Evolutionary conservation across 2,888 invertebrate genomes (phyloP), one percentile per base, ranked within the genome.

Genomic region (Mythimna pallens): DNA sequence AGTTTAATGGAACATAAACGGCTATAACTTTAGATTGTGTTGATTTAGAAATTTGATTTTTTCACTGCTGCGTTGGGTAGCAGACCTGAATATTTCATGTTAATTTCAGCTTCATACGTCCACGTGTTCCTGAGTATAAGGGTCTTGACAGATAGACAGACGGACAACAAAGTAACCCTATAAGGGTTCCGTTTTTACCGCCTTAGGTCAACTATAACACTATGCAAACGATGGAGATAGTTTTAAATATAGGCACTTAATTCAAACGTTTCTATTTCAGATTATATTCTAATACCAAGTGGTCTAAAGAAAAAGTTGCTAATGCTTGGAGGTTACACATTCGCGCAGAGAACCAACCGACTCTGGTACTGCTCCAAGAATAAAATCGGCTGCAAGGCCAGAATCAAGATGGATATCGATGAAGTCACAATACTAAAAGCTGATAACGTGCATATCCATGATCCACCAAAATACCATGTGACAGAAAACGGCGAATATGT

Each of bases 311-410:
- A 80, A 25, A 68, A 64, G 1, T 54, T 88, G 6, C 43, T 88
- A 0, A 83, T 88, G 84, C 58, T 83, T 12, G 79, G 76, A 8
- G 86, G 86, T 0, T 90, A 74, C 68, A 90, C 89, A 0, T 91
- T 86, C 36, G 78, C 86, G 0, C 82, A 83, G 61, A 76, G 54
- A 50, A 10, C 0, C 82, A 84, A 62, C 52, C 34, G 73, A 0
- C 59, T 73, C 14, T 90, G 83, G 78, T 87, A 88, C n/a, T 86
- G 89, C 65, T 81, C 89, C 10, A 58, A 59, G 62, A 81, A 77
- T 55, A 65, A 65, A 25, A 12, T 8, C 0, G 85, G 86, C 0
- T 89, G 89, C 54, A 87, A 76, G 69, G 87, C 89, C n/a, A 80
- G 64, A n/a, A 82, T 89, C 7, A 85, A 80, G 30, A 77, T 89